Percentiles rank a stretch among this genome's conserved stretches.
Evolutionary conservation across 2,888 invertebrate genomes (phyloP).

Genomic region (Cantharis nigra): DNA sequence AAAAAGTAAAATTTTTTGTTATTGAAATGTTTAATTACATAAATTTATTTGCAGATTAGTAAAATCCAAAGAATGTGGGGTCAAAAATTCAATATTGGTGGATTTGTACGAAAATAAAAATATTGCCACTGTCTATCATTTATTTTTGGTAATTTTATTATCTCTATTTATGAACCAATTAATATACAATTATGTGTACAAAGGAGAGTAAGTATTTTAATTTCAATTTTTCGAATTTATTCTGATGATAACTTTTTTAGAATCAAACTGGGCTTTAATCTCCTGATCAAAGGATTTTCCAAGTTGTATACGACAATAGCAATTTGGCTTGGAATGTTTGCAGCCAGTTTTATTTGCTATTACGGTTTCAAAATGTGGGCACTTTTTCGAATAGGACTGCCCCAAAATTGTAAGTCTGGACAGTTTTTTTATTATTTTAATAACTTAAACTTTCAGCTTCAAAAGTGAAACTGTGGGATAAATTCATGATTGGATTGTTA

Average conservation of each 20-base stretch:
- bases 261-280: conserved; percentile 61
- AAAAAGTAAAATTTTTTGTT: neutral
- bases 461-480: neutral
- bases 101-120: conserved; percentile 77
- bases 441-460: neutral
- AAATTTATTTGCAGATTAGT: neutral
- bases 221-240: neutral
- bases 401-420: neutral
- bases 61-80: conserved; percentile 57
- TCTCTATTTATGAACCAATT: conserved; percentile 74
- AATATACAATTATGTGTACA: conserved; percentile 72
- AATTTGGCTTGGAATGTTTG: conserved; percentile 61
- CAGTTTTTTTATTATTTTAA: too few relatives aligned
- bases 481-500: neutral
- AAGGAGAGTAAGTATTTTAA: conserved; percentile 69
- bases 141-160: conserved; percentile 78
- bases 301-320: conserved; percentile 62
- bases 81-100: conserved; percentile 79
- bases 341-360: conserved; percentile 42
- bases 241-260: conserved; percentile 46
- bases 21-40: neutral
- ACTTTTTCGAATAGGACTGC: neutral
- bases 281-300: conserved; percentile 65
- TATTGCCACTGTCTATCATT: conserved; percentile 82
- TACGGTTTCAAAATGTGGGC: conserved; percentile 12